These are phyloP conservation scores for Catalaphyllia jardinei DNA, from an alignment of 64 coral and sea anemone genomes.

Conservation along the genomic window DNA sequence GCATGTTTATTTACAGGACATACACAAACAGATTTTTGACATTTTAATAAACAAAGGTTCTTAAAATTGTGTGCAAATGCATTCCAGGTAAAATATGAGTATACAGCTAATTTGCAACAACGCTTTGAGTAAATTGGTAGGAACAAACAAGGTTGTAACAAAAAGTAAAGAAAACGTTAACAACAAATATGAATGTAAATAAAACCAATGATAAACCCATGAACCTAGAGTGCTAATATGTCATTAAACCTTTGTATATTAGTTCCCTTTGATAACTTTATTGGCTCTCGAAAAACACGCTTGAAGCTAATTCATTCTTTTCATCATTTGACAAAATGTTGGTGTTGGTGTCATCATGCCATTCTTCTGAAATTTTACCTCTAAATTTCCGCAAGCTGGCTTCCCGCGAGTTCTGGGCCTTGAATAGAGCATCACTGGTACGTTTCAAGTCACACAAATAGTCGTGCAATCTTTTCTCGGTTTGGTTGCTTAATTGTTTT, in stretches of 20 bases:
- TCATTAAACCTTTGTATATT: background rate
- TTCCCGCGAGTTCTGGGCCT: too few species aligned
- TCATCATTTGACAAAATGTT: too few species aligned
- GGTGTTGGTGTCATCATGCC: too few species aligned
- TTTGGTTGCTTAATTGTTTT: too few species aligned
- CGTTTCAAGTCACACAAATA: too few species aligned
- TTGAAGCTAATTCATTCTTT: too few species aligned
- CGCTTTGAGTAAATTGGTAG: slow-evolving; percentile 11
- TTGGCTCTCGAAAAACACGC: too few species aligned
- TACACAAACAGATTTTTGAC: slow-evolving; percentile 13
- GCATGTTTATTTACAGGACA: slow-evolving; percentile 19
- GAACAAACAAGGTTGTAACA: slow-evolving; percentile 16
- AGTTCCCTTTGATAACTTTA: too few species aligned
- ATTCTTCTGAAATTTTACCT: too few species aligned
- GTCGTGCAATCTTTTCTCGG: too few species aligned
- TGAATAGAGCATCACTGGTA: too few species aligned
- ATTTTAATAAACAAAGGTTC: slow-evolving; percentile 10
- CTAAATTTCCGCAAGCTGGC: too few species aligned
- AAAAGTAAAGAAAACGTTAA: slow-evolving; percentile 11
- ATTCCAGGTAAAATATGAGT: slow-evolving; percentile 17
- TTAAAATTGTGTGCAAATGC: slow-evolving; percentile 9
- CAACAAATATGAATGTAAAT: slow-evolving; percentile 8
- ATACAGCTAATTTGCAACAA: slow-evolving; percentile 17
- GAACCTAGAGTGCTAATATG: slow-evolving; percentile 18
- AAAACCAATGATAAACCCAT: slow-evolving; percentile 5